Conservation (phyloP, 2,113 vertebrate genomes). For the Apeltes quadracus region DNA sequence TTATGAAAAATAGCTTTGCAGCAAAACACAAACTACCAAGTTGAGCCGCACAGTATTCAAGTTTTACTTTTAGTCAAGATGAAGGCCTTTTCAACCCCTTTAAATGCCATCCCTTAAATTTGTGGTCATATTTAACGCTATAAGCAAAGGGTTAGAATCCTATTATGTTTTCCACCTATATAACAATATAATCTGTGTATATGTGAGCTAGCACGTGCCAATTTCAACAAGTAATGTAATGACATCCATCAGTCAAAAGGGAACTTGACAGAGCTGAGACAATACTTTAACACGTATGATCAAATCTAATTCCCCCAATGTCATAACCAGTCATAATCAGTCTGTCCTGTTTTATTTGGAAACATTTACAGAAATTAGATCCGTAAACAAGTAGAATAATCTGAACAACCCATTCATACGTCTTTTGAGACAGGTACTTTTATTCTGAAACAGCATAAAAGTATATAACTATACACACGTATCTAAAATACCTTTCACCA, state of each 20-base stretch:
- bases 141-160: not conserved
- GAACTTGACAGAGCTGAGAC: not conserved
- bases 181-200: not conserved
- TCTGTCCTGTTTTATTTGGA: not conserved
- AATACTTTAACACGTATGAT: not conserved
- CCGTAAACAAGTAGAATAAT: not conserved
- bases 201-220: not conserved
- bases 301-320: not conserved
- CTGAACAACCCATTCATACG: not conserved
- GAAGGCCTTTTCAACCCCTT: not conserved
- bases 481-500: conserved; percentile 37
- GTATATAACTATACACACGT: not conserved
- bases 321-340: not conserved
- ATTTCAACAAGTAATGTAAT: not conserved
- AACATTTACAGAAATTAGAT: not conserved
- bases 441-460: conserved; percentile 50
- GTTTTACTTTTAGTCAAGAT: too few relatives aligned
- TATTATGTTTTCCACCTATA: not conserved
- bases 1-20: not conserved
- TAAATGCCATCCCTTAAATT: not conserved
- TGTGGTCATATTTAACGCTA: not conserved
- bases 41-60: not conserved
- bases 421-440: conserved; percentile 25
- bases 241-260: not conserved
- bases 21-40: not conserved